Evolutionary conservation across 2,113 vertebrate species (phyloP), one percentile per base, ranked within the genome.

Genomic region (Pomatorhinus ruficollis): DNA sequence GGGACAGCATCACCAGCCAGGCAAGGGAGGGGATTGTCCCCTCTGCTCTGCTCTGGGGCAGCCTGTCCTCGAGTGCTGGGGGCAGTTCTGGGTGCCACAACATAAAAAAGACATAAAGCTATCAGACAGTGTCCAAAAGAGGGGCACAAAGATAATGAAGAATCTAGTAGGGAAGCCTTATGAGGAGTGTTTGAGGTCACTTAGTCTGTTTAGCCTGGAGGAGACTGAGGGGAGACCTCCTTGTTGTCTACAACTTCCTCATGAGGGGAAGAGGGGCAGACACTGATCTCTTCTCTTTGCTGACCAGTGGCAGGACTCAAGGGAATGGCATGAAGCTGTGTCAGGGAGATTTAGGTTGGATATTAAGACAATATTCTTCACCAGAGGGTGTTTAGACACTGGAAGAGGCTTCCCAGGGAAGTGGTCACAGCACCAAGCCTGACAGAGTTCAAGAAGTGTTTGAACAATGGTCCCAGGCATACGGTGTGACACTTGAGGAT

Each of bases 1-100:
- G 54, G 18, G 1, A 6, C 6, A 35, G 63, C 30, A 63, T 5
- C 0, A 0, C 14, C 52, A 61, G n/a, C n/a, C 0, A 0, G 54
- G 15, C 19, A 39, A 53, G 54, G 53, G 61, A 76, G 40, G 47
- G 12, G 14, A 61, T 33, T 69, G 31, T 83, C 30, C 54, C 0
- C 35, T 61, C 21, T 89, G 70, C 45, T 76, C 25, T 45, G 44
- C 44, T 45, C 44, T 69, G 54, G 8, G 9, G 3, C 0, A 0
- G 35, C 25, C 35, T 56, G 54, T 27, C 12, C 35, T 76, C 0
- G 0, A 54, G 15, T 12, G 6, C 12, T 37, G 21, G 50, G 47
- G 19, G 10, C 35, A 61, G 25, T 2, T 53, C 2, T 27, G 40
- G 15, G 31, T 28, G 25, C 6, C 21, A 49, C 6, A 27, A 10